These are phyloP conservation scores for Zeus faber DNA, from an alignment of 2,113 vertebrate species.

Conservation along the genomic window DNA sequence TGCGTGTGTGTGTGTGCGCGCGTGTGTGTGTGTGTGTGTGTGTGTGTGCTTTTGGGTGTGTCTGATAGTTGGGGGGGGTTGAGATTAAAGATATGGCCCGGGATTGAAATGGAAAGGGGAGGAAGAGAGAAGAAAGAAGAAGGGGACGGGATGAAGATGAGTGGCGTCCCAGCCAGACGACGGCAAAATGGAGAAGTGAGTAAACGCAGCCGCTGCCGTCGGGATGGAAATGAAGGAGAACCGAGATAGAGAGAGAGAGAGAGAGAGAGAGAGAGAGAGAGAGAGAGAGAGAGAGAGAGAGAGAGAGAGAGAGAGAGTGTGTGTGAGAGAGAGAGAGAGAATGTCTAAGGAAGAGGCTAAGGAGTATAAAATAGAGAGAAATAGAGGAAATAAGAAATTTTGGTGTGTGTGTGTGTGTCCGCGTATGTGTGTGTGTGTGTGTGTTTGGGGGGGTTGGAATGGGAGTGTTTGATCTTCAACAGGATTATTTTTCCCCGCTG, in stretches of 20 bases:
- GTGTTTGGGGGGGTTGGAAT: conserved; percentile 30
- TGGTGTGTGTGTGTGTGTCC: conserved; percentile 50
- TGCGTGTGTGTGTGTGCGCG: no score
- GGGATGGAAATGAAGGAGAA: no score
- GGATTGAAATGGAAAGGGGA: conserved; percentile 56
- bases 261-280: conserved; percentile 29
- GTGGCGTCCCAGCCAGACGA: no score
- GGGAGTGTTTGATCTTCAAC: conserved; percentile 72
- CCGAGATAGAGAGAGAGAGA: neutral
- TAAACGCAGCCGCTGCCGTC: no score
- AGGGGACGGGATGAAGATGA: conserved; percentile 6
- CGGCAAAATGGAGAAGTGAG: no score
- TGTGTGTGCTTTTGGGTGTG: no score
- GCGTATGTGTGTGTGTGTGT: conserved; percentile 37
- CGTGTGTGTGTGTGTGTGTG: no score
- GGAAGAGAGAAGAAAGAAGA: conserved; percentile 37
- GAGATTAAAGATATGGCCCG: conserved; percentile 61
- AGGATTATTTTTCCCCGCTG: conserved; percentile 63
- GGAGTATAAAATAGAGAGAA: conserved; percentile 23
- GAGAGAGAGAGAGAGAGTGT: conserved; percentile 33
- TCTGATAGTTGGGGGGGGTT: conserved; percentile 25
- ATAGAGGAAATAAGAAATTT: conserved; percentile 30
- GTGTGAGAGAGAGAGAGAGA: conserved; percentile 12
- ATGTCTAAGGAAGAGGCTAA: conserved; percentile 28
- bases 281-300: neutral